Percentiles rank a stretch among this genome's conserved stretches.
Conservation (phyloP, 92 coral and sea anemone genomes). For the Montipora capitata region DNA sequence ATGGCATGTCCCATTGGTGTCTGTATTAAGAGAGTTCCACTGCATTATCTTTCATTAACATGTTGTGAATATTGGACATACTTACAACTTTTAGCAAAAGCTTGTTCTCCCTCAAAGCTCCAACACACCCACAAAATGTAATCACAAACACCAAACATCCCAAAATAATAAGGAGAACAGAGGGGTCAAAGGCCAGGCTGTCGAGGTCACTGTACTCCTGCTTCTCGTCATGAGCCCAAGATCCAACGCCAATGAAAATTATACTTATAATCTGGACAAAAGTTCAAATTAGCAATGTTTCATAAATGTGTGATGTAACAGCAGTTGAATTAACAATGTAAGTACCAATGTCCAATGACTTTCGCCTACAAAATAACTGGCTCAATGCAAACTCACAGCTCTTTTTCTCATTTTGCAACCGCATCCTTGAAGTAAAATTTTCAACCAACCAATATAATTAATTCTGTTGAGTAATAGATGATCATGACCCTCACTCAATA, state of each 20-base stretch:
- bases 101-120: slow-evolving; percentile 94
- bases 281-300: neutral
- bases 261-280: slow-evolving; percentile 73
- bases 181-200: slow-evolving; percentile 89
- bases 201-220: slow-evolving; percentile 74
- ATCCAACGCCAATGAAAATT: slow-evolving; percentile 89
- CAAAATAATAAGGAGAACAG: slow-evolving; percentile 78
- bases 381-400: too few relatives aligned
- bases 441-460: too few relatives aligned
- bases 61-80: neutral
- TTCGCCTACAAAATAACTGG: too few relatives aligned
- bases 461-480: too few relatives aligned
- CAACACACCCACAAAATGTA: slow-evolving; percentile 96
- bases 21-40: too few relatives aligned
- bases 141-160: slow-evolving; percentile 85
- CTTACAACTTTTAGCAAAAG: slow-evolving; percentile 88
- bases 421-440: too few relatives aligned
- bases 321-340: too few relatives aligned
- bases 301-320: too few relatives aligned
- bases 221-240: slow-evolving; percentile 95
- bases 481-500: too few relatives aligned
- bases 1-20: too few relatives aligned
- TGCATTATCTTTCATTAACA: neutral
- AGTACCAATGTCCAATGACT: too few relatives aligned
- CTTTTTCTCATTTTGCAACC: too few relatives aligned